Evolutionary conservation across 2,888 invertebrate genomes (phyloP).

Genomic region (Cephonodes hylas): DNA sequence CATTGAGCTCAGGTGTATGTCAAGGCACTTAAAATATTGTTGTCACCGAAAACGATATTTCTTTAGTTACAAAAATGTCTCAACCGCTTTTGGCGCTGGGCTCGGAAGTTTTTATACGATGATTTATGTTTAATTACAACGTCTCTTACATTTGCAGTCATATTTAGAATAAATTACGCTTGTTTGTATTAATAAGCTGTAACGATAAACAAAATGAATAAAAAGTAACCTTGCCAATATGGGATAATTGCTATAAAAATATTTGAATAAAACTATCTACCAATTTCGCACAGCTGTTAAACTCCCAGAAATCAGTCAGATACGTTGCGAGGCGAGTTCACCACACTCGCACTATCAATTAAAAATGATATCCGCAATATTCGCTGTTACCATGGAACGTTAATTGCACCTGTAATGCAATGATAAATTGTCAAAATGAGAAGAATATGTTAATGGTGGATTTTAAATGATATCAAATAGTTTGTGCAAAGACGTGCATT

Average conservation of each 20-base stretch:
- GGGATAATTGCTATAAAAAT: neutral
- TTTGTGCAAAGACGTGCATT: conserved; percentile 20
- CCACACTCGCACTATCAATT: neutral
- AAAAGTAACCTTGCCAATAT: too few relatives aligned
- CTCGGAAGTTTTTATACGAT: conserved; percentile 55
- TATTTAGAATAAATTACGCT: neutral
- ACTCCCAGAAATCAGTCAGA: neutral
- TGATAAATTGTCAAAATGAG: neutral
- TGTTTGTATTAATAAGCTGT: too few relatives aligned
- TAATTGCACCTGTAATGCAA: neutral
- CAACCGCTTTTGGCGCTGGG: conserved; percentile 52
- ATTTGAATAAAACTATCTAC: neutral
- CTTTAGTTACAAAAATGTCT: conserved; percentile 63
- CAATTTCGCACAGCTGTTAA: neutral
- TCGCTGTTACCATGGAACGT: conserved; percentile 40
- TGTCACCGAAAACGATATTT: conserved; percentile 69
- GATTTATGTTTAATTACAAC: conserved; percentile 75
- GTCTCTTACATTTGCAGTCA: conserved; percentile 36
- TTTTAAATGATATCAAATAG: neutral
- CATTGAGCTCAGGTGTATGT: conserved; percentile 64
- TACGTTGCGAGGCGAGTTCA: neutral
- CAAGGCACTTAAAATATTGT: conserved; percentile 65
- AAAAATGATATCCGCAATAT: neutral
- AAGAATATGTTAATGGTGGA: neutral
- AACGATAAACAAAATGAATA: too few relatives aligned